Evolutionary conservation across 2,113 vertebrate species (phyloP).

Genomic region (Athene cunicularia): DNA sequence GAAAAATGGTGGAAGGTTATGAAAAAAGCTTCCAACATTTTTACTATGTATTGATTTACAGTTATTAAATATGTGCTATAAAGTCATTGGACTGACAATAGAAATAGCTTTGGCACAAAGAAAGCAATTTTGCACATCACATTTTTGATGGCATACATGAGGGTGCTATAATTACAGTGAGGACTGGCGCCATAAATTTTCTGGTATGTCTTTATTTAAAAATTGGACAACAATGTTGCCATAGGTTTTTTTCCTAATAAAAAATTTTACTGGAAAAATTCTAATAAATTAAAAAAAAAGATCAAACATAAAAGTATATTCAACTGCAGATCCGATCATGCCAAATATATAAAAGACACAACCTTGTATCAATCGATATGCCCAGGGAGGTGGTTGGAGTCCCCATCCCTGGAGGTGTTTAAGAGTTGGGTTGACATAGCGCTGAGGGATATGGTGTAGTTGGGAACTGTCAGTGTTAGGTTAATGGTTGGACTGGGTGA

Average conservation of each 20-base stretch:
- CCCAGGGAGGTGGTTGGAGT: too few species aligned
- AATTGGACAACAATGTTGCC: neutral
- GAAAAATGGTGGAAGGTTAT: neutral
- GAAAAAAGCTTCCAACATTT: neutral
- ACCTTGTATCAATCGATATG: neutral
- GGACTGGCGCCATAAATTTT: neutral
- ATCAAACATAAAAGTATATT: neutral
- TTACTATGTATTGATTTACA: constrained; percentile 12
- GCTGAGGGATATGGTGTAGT: too few species aligned
- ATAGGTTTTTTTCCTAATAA: neutral
- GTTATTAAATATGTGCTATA: neutral
- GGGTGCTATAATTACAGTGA: neutral
- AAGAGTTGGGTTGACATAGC: too few species aligned
- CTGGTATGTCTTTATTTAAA: neutral
- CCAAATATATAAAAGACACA: neutral
- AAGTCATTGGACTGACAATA: neutral
- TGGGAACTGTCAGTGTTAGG: too few species aligned
- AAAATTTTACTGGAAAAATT: neutral
- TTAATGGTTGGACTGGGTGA: too few species aligned
- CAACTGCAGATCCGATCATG: neutral
- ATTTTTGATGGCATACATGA: constrained; percentile 25
- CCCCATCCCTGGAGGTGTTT: too few species aligned
- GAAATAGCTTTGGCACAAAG: constrained; percentile 45
- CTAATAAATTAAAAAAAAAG: neutral
- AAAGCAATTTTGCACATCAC: neutral